Conservation (phyloP, 2,888 invertebrate genomes). For the Anagyrus pseudococci region DNA sequence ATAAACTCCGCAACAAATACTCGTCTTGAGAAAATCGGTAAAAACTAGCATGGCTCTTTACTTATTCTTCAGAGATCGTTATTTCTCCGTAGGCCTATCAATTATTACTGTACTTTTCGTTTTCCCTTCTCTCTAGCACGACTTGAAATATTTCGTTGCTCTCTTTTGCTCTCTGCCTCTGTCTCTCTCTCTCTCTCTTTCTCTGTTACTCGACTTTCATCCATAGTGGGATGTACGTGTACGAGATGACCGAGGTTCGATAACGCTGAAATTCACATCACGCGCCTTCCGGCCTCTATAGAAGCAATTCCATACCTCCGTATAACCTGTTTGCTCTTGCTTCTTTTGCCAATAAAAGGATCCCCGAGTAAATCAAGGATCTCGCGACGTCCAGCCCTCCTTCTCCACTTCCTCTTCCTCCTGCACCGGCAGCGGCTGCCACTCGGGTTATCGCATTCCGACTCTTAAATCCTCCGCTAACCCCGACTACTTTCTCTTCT, state of each 20-base stretch:
- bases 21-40: too few relatives aligned
- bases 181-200: too few relatives aligned
- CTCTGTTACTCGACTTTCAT: background rate
- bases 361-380: constrained; percentile 50
- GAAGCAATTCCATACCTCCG: constrained; percentile 43
- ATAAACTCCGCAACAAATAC: too few relatives aligned
- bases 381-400: constrained; percentile 20
- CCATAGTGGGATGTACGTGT: background rate
- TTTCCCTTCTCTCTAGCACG: too few relatives aligned
- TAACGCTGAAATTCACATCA: constrained; percentile 48
- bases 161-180: too few relatives aligned
- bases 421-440: background rate
- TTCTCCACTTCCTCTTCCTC: too few relatives aligned
- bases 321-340: constrained; percentile 47
- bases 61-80: too few relatives aligned
- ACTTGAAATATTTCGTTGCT: background rate
- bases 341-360: constrained; percentile 45
- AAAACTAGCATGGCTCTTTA: too few relatives aligned
- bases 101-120: too few relatives aligned
- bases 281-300: constrained; percentile 49
- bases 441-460: constrained; percentile 35
- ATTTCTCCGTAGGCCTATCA: too few relatives aligned
- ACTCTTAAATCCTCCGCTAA: constrained; percentile 9
- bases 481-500: background rate
- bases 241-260: background rate